These are phyloP conservation scores for Macaria notata DNA, from an alignment of 2,888 invertebrate species.

Conservation along the genomic window DNA sequence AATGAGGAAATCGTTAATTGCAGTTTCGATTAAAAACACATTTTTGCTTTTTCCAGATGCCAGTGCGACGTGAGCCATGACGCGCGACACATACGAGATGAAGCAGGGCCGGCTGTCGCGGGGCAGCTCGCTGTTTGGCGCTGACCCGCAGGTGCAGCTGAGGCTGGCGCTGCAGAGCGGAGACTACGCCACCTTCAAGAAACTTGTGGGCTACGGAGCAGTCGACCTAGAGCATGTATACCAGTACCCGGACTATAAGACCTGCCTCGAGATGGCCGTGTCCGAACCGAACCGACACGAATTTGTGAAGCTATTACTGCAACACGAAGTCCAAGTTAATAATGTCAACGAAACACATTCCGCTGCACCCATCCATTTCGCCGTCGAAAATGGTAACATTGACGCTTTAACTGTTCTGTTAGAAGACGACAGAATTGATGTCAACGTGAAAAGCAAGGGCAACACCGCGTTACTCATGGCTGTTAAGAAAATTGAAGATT, in stretches of 20 bases:
- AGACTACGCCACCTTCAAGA: constrained; percentile 76
- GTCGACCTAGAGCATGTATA: constrained; percentile 81
- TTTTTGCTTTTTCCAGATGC: constrained; percentile 65
- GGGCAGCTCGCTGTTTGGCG: constrained; percentile 70
- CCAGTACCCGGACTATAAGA: constrained; percentile 81
- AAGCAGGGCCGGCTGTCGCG: constrained; percentile 63
- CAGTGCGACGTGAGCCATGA: constrained; percentile 67
- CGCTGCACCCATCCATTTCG: constrained; percentile 86
- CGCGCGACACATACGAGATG: constrained; percentile 76
- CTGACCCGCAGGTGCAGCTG: constrained; percentile 75
- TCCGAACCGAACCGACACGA: constrained; percentile 72
- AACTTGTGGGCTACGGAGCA: constrained; percentile 69
- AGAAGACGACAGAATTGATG: constrained; percentile 70
- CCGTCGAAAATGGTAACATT: constrained; percentile 78
- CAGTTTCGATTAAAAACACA: constrained; percentile 26
- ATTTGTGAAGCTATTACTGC: constrained; percentile 82
- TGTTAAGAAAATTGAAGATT: constrained; percentile 73
- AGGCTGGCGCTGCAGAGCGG: constrained; percentile 77
- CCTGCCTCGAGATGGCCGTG: constrained; percentile 83
- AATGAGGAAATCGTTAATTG: constrained; percentile 56
- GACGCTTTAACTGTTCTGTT: constrained; percentile 73
- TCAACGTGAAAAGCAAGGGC: constrained; percentile 76
- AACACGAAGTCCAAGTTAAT: constrained; percentile 84
- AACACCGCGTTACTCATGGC: constrained; percentile 79
- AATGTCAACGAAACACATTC: constrained; percentile 78